Base-by-base conservation (phyloP, 1,140 invertebrate genomes). In the Goniozus legneri region DNA sequence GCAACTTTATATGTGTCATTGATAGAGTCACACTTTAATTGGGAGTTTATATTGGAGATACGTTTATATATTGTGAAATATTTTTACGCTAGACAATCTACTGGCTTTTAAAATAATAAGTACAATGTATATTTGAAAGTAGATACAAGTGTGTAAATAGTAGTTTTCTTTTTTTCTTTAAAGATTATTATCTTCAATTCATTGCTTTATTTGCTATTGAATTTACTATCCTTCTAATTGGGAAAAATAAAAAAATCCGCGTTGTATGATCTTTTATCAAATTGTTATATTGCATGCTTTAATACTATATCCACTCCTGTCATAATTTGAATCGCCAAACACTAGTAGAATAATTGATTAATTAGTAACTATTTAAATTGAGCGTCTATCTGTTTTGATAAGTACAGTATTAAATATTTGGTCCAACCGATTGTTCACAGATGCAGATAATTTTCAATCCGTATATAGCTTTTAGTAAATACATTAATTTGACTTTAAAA, bases 241-340 rank as follows among this genome's bases (percentile, higher is more conserved):
- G 15, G 16, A 18, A 21, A 13, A 32, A 3, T 16, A 18, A 36
- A 6, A 27, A 27, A 6, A 10, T 27, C 10, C 4, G 4, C 24
- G n/a, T n/a, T 10, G 24, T 27, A 27, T 27, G 10, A 27, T 27
- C 24, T 27, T 10, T 27, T 27, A 27, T 10, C 24, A 10, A 6
- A 10, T 4, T 10, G 24, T 27, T 10, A 10, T 22, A 27, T 10
- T 42, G 36, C 14, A 46, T 33, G 33, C n/a, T 38, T 4, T 46
- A 46, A 42, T 32, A 51, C 46, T 38, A 49, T 24, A 19, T 48
- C 31, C 46, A n/a, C 13, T 51, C 22, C 24, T 27, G 4, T 27
- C 4, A 6, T 27, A 6, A 27, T 27, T 27, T 4, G 24, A 27
- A 4, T 27, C 24, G 10, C 24, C 4, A 27, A 27, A 27, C 4